A percentile compares a stretch with the other conserved stretches of the same genome.
These are phyloP conservation scores for Mythimna impura DNA, from an alignment of 2,888 invertebrate species.

Conservation along the genomic window DNA sequence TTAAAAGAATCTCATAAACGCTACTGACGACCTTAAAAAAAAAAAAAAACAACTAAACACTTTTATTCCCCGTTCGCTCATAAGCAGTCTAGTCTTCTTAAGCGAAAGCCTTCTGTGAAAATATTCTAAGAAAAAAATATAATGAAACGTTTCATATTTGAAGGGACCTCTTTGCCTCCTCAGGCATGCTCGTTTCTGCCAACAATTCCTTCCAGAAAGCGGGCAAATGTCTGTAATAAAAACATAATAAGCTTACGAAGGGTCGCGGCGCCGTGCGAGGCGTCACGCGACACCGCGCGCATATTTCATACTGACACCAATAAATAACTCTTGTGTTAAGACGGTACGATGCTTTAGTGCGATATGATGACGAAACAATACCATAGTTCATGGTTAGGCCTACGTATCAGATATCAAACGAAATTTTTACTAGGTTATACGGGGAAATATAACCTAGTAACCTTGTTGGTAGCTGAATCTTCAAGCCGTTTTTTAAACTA, in stretches of 20 bases:
- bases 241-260: conserved; percentile 53
- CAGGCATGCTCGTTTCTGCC: conserved; percentile 20
- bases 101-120: conserved; percentile 28
- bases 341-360: not conserved
- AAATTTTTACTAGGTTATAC: too few species aligned
- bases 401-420: too few species aligned
- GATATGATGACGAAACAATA: too few species aligned
- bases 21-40: not conserved
- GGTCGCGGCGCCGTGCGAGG: conserved; percentile 21
- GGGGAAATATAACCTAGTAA: too few species aligned
- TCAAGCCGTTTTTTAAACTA: too few species aligned
- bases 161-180: not conserved
- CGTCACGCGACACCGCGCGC: conserved; percentile 31
- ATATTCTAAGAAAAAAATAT: conserved; percentile 43
- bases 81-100: conserved; percentile 23
- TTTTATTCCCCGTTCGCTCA: not conserved
- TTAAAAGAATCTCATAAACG: too few species aligned
- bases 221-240: conserved; percentile 55
- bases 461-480: too few species aligned
- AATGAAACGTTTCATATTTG: conserved; percentile 54
- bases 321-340: conserved; percentile 31
- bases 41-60: not conserved
- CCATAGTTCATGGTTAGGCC: too few species aligned
- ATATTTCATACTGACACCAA: conserved; percentile 33
- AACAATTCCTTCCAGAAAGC: conserved; percentile 42